Conservation (phyloP, 2,113 vertebrate species). For the Uria aalge region DNA sequence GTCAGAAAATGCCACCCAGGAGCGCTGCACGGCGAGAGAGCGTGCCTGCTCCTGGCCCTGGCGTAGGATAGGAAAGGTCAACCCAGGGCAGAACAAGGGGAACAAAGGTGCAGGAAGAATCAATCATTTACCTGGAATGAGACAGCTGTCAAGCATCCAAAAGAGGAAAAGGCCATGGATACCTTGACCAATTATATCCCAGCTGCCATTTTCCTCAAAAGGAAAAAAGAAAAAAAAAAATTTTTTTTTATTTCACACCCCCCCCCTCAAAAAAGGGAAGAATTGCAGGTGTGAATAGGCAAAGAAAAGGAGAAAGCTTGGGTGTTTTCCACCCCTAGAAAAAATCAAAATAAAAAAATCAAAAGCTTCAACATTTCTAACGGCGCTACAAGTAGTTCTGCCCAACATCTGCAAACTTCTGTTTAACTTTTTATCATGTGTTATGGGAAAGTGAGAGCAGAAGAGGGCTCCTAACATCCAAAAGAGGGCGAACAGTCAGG, state of each 20-base stretch:
- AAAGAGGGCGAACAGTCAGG: background rate
- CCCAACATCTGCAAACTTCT: background rate
- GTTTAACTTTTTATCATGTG: background rate
- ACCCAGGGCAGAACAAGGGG: background rate
- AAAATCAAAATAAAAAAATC: background rate
- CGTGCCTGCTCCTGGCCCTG: background rate
- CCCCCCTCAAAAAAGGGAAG: background rate
- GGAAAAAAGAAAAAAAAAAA: background rate
- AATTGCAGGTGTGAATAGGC: background rate
- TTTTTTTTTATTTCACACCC: background rate
- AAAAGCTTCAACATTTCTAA: background rate
- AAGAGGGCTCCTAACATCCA: background rate
- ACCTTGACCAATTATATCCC: background rate
- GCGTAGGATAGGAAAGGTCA: background rate
- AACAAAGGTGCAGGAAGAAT: background rate
- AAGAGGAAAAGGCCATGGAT: background rate
- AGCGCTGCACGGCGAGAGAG: rapidly evolving
- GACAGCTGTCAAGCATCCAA: background rate
- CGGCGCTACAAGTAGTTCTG: background rate
- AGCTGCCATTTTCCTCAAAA: background rate
- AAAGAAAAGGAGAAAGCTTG: background rate
- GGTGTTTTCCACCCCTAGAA: no score
- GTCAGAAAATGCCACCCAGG: background rate
- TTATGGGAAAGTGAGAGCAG: background rate
- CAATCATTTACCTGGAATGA: background rate